phyloP scores from a whole-genome alignment of 2,888 invertebrate genomes.

The Chrysodeixis includens region DNA sequence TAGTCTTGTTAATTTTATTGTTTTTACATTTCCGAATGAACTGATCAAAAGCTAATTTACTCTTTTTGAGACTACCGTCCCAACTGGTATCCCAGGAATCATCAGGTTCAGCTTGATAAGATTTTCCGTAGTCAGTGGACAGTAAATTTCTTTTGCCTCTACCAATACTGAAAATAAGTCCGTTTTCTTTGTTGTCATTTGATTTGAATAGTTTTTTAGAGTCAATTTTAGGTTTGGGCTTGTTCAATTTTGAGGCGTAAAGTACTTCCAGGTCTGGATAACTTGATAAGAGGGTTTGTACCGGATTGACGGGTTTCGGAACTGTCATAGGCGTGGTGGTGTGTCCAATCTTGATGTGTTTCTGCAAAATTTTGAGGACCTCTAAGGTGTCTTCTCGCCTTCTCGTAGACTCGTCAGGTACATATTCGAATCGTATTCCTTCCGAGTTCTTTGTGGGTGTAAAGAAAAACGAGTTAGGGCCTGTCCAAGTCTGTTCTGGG shows the following conservation, averaged over 20 bases:
- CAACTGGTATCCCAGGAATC: not conserved
- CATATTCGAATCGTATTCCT: conserved; percentile 62
- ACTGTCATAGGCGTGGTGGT: not conserved
- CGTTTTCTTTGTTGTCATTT: not conserved
- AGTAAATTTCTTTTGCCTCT: conserved; percentile 51
- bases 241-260: not conserved
- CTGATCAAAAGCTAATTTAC: not conserved
- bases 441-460: conserved; percentile 39
- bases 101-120: not conserved
- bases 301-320: not conserved
- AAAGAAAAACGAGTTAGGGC: not conserved
- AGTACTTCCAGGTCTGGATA: not conserved
- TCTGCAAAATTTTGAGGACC: conserved; percentile 49
- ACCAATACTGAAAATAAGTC: not conserved
- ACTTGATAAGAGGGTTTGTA: not conserved
- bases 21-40: conserved; percentile 18
- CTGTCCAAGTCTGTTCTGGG: conserved; percentile 30
- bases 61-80: not conserved
- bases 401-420: conserved; percentile 37
- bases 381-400: conserved; percentile 44
- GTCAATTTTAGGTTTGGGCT: not conserved
- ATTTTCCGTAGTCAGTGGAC: conserved; percentile 27
- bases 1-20: not conserved
- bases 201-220: not conserved
- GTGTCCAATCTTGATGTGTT: conserved; percentile 60